Evolutionary conservation across 2,888 invertebrate genomes (phyloP).

Genomic region (Ernsta delagoae): DNA sequence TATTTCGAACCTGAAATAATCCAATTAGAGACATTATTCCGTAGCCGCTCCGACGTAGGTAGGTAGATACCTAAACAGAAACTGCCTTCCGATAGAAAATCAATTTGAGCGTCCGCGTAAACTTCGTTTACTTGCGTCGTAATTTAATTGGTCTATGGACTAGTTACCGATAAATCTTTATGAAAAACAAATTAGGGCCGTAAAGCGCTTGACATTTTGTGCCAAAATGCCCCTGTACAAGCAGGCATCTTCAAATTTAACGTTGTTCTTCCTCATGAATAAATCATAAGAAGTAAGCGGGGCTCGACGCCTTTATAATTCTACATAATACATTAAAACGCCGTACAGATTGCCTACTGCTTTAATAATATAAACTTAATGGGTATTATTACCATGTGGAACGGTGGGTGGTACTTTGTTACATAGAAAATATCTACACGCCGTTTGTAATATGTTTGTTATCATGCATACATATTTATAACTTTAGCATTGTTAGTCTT

Average conservation of each 20-base stretch:
- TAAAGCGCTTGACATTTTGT: conserved; percentile 69
- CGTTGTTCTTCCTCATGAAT: conserved; percentile 79
- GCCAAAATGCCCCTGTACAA: conserved; percentile 64
- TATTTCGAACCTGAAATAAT: conserved; percentile 10
- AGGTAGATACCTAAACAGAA: no score
- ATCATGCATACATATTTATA: conserved; percentile 35
- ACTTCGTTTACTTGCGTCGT: conserved; percentile 14
- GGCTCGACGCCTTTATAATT: conserved; percentile 81
- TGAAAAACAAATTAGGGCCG: conserved; percentile 73
- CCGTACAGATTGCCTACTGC: conserved; percentile 80
- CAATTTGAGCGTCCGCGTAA: background rate
- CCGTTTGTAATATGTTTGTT: conserved; percentile 24
- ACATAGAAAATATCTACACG: conserved; percentile 26
- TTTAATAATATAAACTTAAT: conserved; percentile 80
- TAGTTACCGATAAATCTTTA: conserved; percentile 56
- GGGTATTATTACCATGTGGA: conserved; percentile 71
- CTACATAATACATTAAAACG: conserved; percentile 84
- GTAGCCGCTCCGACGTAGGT: background rate
- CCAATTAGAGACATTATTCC: conserved; percentile 22
- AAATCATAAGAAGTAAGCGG: conserved; percentile 82
- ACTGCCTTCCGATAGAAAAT: background rate
- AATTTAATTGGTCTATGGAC: conserved; percentile 28
- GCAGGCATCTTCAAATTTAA: conserved; percentile 80
- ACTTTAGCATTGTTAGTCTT: conserved; percentile 25
- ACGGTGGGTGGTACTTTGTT: conserved; percentile 44